A percentile compares a stretch with the other conserved stretches of the same genome.
These are phyloP conservation scores for Euwallacea similis DNA, from an alignment of 1,140 invertebrate species.

Conservation along the genomic window DNA sequence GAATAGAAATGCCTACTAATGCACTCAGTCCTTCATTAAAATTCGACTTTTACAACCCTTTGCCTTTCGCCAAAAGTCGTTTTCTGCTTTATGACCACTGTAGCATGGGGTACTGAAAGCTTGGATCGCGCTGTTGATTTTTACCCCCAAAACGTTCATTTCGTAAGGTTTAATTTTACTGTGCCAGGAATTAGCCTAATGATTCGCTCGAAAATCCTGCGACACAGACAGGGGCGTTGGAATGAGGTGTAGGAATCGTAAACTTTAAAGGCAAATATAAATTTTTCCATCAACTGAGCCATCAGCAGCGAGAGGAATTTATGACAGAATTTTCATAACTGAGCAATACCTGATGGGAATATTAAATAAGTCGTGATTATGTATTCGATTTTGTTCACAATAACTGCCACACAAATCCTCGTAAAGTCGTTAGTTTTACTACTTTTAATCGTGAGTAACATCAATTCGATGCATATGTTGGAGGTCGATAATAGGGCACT, in stretches of 20 bases:
- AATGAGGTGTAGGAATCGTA: conserved; percentile 23
- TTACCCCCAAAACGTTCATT: conserved; percentile 30
- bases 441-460: too few species aligned
- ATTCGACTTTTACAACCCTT: conserved; percentile 36
- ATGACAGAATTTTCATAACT: neutral
- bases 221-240: neutral
- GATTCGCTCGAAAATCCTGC: conserved; percentile 11
- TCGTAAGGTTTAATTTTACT: conserved; percentile 29
- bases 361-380: neutral
- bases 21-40: conserved; percentile 35
- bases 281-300: neutral
- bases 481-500: too few species aligned
- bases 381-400: neutral
- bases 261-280: conserved; percentile 20
- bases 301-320: neutral
- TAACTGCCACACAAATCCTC: neutral
- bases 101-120: conserved; percentile 25
- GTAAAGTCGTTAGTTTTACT: too few species aligned
- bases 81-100: conserved; percentile 36
- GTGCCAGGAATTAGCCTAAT: conserved; percentile 24
- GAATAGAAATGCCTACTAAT: conserved; percentile 36
- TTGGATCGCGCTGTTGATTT: conserved; percentile 32
- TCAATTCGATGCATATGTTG: too few species aligned
- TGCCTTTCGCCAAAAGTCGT: conserved; percentile 36
- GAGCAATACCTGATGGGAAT: neutral